A percentile compares a stretch with the other conserved stretches of the same genome.
These are phyloP conservation scores for Chloromyia formosa DNA, from an alignment of 2,888 invertebrate species.

Conservation along the genomic window DNA sequence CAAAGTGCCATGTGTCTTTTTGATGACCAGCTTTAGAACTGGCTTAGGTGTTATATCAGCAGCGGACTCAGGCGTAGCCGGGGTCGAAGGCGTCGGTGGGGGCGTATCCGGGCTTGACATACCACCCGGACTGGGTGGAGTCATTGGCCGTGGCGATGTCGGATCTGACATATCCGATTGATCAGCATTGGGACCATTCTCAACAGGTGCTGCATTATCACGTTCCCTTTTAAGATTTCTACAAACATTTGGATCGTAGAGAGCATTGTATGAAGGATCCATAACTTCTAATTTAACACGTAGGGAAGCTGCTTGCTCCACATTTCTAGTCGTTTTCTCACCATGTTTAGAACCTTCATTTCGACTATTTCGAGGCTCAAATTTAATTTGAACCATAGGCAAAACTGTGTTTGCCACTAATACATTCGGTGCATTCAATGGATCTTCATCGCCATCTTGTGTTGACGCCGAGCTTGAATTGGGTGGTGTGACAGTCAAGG, in stretches of 20 bases:
- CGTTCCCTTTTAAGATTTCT: constrained; percentile 14
- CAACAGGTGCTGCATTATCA: background rate
- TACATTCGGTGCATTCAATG: background rate
- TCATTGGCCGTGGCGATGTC: too few relatives aligned
- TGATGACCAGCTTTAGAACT: constrained; percentile 61
- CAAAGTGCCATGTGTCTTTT: constrained; percentile 61
- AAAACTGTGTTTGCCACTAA: background rate
- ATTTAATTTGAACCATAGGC: constrained; percentile 24
- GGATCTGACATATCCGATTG: background rate
- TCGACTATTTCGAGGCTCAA: background rate
- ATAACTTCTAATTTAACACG: constrained; percentile 29
- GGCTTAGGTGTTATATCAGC: constrained; percentile 49
- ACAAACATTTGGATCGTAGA: background rate
- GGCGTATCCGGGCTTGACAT: background rate
- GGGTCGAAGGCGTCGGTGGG: background rate
- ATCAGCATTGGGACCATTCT: background rate
- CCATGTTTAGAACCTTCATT: background rate
- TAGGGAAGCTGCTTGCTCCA: background rate
- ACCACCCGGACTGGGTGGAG: too few relatives aligned
- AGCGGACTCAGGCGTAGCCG: background rate
- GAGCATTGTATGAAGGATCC: background rate
- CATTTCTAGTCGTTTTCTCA: background rate
- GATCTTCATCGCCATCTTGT: constrained; percentile 18
- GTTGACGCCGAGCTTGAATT: background rate
- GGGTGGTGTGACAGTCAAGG: background rate